These are phyloP conservation scores for Scomber scombrus DNA, from an alignment of 2,113 vertebrate species.

Conservation along the genomic window DNA sequence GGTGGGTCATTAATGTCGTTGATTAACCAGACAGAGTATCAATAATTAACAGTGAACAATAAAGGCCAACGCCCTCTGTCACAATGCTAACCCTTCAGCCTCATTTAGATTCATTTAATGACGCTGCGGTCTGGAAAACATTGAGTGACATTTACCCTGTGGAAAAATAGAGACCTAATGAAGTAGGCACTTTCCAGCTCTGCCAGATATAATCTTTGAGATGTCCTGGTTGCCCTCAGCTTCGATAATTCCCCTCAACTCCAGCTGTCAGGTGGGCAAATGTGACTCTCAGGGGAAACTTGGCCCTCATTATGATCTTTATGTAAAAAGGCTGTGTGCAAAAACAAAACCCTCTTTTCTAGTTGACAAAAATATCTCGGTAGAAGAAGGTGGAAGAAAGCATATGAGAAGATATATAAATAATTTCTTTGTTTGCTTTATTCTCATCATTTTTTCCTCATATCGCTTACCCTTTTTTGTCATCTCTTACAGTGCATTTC, in stretches of 20 bases:
- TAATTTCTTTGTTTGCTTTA: background rate
- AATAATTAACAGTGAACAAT: slow-evolving; percentile 81
- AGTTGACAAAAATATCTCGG: slow-evolving; percentile 2
- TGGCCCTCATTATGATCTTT: background rate
- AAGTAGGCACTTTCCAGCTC: slow-evolving; percentile 1
- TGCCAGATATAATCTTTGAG: slow-evolving; percentile 38
- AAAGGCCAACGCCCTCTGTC: slow-evolving; percentile 69
- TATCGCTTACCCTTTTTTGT: background rate
- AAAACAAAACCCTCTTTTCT: background rate
- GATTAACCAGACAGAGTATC: slow-evolving; percentile 74
- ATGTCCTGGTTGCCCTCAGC: slow-evolving; percentile 12
- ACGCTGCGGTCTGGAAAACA: slow-evolving; percentile 36
- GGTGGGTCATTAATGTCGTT: slow-evolving; percentile 63
- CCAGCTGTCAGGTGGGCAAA: background rate
- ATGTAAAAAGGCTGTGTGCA: background rate
- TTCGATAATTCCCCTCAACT: background rate
- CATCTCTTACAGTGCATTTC: background rate
- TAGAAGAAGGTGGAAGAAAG: background rate
- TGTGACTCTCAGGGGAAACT: background rate
- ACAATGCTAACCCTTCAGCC: slow-evolving; percentile 63
- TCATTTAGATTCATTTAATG: slow-evolving; percentile 58
- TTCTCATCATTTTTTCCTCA: background rate
- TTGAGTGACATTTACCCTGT: slow-evolving; percentile 15
- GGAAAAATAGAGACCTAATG: slow-evolving; percentile 46
- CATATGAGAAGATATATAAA: background rate